Base-by-base conservation (phyloP, 2,797 vertebrate genomes). In the Simalia tracyae region DNA sequence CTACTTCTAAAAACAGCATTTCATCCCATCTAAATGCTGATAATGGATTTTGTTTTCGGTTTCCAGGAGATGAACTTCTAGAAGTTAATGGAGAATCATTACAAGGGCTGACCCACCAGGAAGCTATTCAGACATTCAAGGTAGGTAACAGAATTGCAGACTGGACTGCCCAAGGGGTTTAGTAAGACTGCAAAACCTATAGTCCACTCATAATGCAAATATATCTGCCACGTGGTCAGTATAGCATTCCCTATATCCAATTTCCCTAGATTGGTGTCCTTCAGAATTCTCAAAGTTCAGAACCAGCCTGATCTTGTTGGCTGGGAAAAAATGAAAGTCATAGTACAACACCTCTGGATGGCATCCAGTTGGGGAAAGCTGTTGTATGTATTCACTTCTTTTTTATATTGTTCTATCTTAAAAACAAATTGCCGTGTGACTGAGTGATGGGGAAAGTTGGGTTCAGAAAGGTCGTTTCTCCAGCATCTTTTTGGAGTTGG, bases 61-160 rank as follows among this genome's bases (percentile, higher is more conserved):
- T 96, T 90, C 92, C 93, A 99, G 99, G 99, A 89, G 99, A 99
- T 94, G 99, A 99, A 97, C 98, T 99, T 92, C 97, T 99, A 86
- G 98, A 99, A 95, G 99, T 99, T 24, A 99, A 99, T 63, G 98
- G 99, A 96, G 98, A 99, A 89, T 99, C 98, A 93, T 98, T 99
- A 15, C 99, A 99, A 96, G 99, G 99, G 93, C 97, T 99, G 95
- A 99, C 99, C 0, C 99, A 99, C 95, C 99, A 99, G 95, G 98
- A 99, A 96, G 99, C 99, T 93, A 99, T 99, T 96, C 99, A 99
- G 92, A 99, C 98, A 72, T 99, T 99, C 96, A 99, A 99, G 99
- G 99, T 99, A 99, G 98, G 99, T 99, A 97, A 97, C 0, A 0
- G 4, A 56, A 92, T 89, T 90, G 14, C 28, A 84, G 24, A 19